Base-by-base conservation (phyloP, 2,888 invertebrate genomes). In the Bellardia bayeri region DNA sequence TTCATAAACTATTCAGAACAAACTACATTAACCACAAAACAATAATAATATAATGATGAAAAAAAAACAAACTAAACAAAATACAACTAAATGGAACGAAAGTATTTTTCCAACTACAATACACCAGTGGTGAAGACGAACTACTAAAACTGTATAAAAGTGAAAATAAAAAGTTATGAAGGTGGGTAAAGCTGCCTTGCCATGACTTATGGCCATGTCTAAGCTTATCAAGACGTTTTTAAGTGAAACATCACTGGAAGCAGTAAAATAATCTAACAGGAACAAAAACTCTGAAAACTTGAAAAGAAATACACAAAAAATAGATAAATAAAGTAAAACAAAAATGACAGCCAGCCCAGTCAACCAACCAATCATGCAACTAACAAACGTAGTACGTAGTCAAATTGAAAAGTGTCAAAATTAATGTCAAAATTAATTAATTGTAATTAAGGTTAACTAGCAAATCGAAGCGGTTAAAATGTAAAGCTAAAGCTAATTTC, bases 1-100 rank as follows among this genome's bases (percentile, higher is more conserved):
- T 81, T 81, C 58, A 40, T 75, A 81, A 56, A 64, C 51, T 9
- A 71, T 37, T 64, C 40, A 81, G 81, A 75, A 85, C 71, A 85
- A 81, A 71, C 49, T 51, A 63, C 81, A 64, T 72, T 76, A 64
- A 76, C 75, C 81, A 71, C 71, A 76, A 81, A 75, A 76, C 71
- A 85, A 81, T 68, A 84, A 72, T 51, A 61, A 64, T 45, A 84
- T 54, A 54, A 69, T 80, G 61, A 80, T 80, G 61, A 23, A 23
- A 23, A 23, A 23, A 13, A 30, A 61, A 68, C 40, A 58, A 42
- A 63, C 51, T 76, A 23, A 56, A 23, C 56, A 30, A 6, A n/a
- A n/a, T 2, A 61, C 13, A 33, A 33, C 16, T 14, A 6, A 49
- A 14, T 3, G 14, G 14, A 16, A 6, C 37, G 16, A 0, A 49